Evolutionary conservation across 1,140 invertebrate species (phyloP), one percentile per base, ranked within the genome.

Genomic region (Galleria mellonella): DNA sequence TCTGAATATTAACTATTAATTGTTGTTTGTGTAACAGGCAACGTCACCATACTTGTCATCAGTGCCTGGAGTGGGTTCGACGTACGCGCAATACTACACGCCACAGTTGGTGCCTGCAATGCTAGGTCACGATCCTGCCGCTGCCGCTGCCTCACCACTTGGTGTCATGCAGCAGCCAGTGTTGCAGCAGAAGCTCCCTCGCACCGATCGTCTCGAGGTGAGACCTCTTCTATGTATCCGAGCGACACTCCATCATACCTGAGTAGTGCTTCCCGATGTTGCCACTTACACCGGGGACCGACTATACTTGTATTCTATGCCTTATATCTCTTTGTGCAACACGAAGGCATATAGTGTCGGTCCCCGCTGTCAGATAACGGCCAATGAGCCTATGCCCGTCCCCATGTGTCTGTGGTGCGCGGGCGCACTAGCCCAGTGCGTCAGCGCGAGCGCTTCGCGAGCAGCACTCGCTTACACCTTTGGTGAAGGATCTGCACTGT

Each of bases 121-220:
- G 82, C 91, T 96, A 87, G 92, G 93, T 33, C 93, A 93, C 47
- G 94, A 96, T 85, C 94, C 93, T 33, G 88, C 93, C 27, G 93
- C 92, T 82, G 94, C 93, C 76, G 94, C 93, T 48, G 87, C 77
- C 56, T 89, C 83, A 53, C 79, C 83, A 44, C 74, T 86, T 33
- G 86, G 71, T 65, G 94, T 96, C 64, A 94, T 92, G 75, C 94
- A 95, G 87, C 93, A 92, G 58, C 93, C 95, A 39, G 91, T 93
- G 55, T 88, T 90, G 86, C 94, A 94, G 88, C 95, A 97, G 89
- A 98, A 98, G 89, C 90, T 97, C 90, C 94, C 94, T 52, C 92
- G 96, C 81, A 95, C 95, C 74, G 96, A 98, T 88, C 91, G 97
- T 89, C 92, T 98, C 88, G 96, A 98, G 95, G 97, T 98, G 92